These are phyloP conservation scores for Neocrepidodera transversa DNA, from an alignment of 2,888 invertebrate genomes.

Conservation along the genomic window DNA sequence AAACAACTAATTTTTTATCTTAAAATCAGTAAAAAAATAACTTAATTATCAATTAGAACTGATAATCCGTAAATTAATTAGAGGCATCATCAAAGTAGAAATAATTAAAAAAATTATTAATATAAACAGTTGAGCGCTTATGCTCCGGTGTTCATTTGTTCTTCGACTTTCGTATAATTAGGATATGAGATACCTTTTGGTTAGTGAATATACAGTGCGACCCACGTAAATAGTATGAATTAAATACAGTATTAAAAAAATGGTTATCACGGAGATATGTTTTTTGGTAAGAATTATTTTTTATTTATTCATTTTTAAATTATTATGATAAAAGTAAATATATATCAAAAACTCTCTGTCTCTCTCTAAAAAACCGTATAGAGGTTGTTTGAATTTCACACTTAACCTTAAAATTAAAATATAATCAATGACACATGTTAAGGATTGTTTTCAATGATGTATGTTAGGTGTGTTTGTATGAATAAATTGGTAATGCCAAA, in stretches of 20 bases:
- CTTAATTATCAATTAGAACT: conserved; percentile 3
- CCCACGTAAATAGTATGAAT: background rate
- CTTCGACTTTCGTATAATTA: conserved; percentile 33
- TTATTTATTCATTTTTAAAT: background rate
- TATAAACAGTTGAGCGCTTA: conserved; percentile 31
- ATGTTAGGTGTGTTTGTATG: too few relatives aligned
- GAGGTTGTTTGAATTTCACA: too few relatives aligned
- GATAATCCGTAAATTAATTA: conserved; percentile 23
- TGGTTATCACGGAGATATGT: background rate
- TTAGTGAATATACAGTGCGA: conserved; percentile 23
- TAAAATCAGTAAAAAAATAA: conserved; percentile 16
- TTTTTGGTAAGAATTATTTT: background rate
- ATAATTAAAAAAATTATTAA: conserved; percentile 36
- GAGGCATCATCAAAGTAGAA: conserved; percentile 35
- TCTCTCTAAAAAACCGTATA: too few relatives aligned
- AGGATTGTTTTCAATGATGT: too few relatives aligned
- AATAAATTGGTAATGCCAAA: too few relatives aligned
- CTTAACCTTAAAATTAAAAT: too few relatives aligned
- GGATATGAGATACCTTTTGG: conserved; percentile 36
- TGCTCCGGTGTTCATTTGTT: conserved; percentile 31
- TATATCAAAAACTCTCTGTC: too few relatives aligned
- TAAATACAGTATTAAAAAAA: background rate
- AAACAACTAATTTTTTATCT: too few relatives aligned
- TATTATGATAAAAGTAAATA: too few relatives aligned
- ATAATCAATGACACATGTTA: too few relatives aligned